A percentile compares a stretch with the other conserved stretches of the same genome.
Evolutionary conservation across 2,888 invertebrate genomes (phyloP).

Genomic region (Patella caerulea): DNA sequence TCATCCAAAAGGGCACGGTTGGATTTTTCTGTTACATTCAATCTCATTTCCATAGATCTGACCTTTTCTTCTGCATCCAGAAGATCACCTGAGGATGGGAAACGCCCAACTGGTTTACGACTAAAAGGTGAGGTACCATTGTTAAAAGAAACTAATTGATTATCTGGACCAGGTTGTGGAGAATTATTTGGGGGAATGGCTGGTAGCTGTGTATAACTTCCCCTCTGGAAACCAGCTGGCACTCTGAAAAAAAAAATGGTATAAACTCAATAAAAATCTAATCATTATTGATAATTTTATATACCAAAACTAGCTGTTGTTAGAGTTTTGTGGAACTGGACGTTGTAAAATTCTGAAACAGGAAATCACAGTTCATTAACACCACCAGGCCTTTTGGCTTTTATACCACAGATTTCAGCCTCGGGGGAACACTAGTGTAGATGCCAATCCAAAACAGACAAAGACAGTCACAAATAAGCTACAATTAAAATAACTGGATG

Average conservation of each 20-base stretch:
- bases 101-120: constrained; percentile 9
- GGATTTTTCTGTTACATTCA: constrained; percentile 69
- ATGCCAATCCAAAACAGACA: too few relatives aligned
- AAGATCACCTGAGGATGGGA: constrained; percentile 36
- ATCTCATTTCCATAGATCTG: constrained; percentile 64
- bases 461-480: too few relatives aligned
- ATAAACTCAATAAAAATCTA: too few relatives aligned
- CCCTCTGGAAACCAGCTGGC: constrained; percentile 3
- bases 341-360: too few relatives aligned
- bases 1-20: constrained; percentile 71
- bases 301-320: too few relatives aligned
- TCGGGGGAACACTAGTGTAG: too few relatives aligned
- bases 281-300: too few relatives aligned
- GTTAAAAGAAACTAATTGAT: constrained; percentile 47
- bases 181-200: constrained; percentile 27
- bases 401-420: too few relatives aligned
- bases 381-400: too few relatives aligned
- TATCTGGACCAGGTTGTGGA: constrained; percentile 40
- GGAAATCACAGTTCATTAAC: too few relatives aligned
- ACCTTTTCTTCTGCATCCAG: constrained; percentile 58
- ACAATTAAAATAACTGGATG: too few relatives aligned
- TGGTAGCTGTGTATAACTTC: constrained; percentile 16
- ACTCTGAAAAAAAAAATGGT: background rate
- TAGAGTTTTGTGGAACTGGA: too few relatives aligned
- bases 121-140: constrained; percentile 33